Conservation (phyloP, 37 sponge, comb jelly and placozoan species). For the Diacarnus erythraeanus region DNA sequence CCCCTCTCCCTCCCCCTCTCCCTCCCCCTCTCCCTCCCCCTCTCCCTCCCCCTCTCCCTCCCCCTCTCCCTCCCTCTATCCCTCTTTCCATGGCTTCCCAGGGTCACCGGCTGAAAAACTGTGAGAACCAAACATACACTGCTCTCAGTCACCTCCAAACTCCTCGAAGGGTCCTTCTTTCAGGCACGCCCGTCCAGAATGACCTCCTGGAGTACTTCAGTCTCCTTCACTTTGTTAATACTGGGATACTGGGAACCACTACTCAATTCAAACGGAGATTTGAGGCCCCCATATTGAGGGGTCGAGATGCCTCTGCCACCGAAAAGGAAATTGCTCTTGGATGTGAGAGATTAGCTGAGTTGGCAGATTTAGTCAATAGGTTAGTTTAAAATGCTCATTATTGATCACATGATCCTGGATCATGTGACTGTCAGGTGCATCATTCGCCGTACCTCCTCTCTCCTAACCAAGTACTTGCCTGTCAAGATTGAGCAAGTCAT, state of each 20-base stretch:
- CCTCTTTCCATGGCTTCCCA: not conserved
- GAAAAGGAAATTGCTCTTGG: constrained; percentile 66
- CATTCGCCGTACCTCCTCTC: constrained; percentile 87
- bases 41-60: constrained; percentile 2
- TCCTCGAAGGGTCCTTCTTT: constrained; percentile 79
- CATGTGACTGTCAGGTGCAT: constrained; percentile 67
- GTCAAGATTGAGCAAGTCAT: constrained; percentile 91
- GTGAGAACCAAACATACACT: constrained; percentile 94
- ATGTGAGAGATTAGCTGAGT: constrained; percentile 80
- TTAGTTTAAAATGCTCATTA: not conserved
- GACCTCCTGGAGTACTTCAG: constrained; percentile 98
- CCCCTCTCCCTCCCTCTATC: no score
- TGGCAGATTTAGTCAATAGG: constrained; percentile 79
- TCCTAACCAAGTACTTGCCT: constrained; percentile 96
- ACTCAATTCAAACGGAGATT: constrained; percentile 81
- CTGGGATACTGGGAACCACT: constrained; percentile 90
- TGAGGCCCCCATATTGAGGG: constrained; percentile 91
- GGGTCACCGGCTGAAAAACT: constrained; percentile 98
- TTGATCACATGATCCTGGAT: not conserved
- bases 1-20: not conserved
- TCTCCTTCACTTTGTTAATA: constrained; percentile 94
- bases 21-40: no score
- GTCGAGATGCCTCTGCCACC: constrained; percentile 87
- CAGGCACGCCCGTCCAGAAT: constrained; percentile 97
- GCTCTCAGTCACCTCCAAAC: constrained; percentile 84